A percentile compares a stretch with the other conserved stretches of the same genome.
These are phyloP conservation scores for Pipa parva DNA, from an alignment of 2,113 vertebrate species.

Conservation along the genomic window DNA sequence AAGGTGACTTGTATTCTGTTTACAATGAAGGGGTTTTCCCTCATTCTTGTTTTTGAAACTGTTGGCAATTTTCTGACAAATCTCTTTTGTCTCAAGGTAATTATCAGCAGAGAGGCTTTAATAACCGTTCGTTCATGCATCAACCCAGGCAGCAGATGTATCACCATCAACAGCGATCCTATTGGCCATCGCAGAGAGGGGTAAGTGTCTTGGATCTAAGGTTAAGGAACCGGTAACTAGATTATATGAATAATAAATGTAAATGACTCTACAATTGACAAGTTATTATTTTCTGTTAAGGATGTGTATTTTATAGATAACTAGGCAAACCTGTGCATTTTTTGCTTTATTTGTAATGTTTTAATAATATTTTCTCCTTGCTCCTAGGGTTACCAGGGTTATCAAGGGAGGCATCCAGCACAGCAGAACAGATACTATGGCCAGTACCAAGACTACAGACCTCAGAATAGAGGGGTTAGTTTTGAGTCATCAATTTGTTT, in stretches of 20 bases:
- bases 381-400: conserved; percentile 59
- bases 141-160: conserved; percentile 20
- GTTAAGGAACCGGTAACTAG: no score
- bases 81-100: conserved; percentile 53
- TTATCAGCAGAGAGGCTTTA: conserved; percentile 56
- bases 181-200: conserved; percentile 60
- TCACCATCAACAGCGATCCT: conserved; percentile 47
- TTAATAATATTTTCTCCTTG: no score
- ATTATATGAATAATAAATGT: no score
- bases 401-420: conserved; percentile 60
- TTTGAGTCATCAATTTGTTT: not conserved
- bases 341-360: not conserved
- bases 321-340: no score
- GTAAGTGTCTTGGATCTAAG: conserved; percentile 47
- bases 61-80: not conserved
- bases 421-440: conserved; percentile 63
- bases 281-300: no score
- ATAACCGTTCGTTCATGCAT: conserved; percentile 55
- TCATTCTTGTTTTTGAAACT: no score
- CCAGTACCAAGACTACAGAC: conserved; percentile 69
- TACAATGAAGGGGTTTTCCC: no score
- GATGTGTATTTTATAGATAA: no score
- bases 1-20: no score
- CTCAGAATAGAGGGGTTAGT: conserved; percentile 67
- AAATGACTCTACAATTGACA: no score